Evolutionary conservation across 2,888 invertebrate species (phyloP).

Genomic region (Lithosia quadra): DNA sequence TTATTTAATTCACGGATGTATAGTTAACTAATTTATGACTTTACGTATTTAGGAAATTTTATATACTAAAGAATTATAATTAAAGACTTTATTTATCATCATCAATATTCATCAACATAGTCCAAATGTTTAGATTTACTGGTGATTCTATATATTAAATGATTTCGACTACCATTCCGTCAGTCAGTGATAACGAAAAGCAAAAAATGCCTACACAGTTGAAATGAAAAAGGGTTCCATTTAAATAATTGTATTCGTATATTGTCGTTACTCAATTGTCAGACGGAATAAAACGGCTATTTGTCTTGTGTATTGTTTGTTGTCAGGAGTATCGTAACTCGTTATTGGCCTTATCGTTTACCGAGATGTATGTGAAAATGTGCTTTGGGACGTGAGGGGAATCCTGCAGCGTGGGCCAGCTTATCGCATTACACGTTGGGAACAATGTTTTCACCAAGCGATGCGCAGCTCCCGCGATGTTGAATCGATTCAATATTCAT

Average conservation of each 20-base stretch:
- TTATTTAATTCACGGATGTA: neutral
- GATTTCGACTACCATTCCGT: neutral
- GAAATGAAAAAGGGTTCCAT: constrained; percentile 15
- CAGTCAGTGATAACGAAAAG: neutral
- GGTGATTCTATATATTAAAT: neutral
- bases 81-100: neutral
- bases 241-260: constrained; percentile 21
- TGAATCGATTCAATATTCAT: constrained; percentile 20
- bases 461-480: constrained; percentile 24
- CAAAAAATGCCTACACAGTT: neutral
- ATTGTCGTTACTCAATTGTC: constrained; percentile 16
- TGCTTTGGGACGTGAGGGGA: constrained; percentile 52
- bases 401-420: constrained; percentile 47
- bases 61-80: no score
- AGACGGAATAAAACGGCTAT: constrained; percentile 20
- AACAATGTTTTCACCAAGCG: constrained; percentile 46
- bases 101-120: neutral
- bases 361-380: constrained; percentile 57
- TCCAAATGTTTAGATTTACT: neutral
- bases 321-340: constrained; percentile 31
- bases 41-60: no score
- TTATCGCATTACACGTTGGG: constrained; percentile 58
- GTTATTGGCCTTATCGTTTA: constrained; percentile 53
- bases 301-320: constrained; percentile 25
- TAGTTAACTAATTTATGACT: neutral